Base-by-base conservation (phyloP, 2,113 vertebrate genomes). In the Eurystomus gularis region DNA sequence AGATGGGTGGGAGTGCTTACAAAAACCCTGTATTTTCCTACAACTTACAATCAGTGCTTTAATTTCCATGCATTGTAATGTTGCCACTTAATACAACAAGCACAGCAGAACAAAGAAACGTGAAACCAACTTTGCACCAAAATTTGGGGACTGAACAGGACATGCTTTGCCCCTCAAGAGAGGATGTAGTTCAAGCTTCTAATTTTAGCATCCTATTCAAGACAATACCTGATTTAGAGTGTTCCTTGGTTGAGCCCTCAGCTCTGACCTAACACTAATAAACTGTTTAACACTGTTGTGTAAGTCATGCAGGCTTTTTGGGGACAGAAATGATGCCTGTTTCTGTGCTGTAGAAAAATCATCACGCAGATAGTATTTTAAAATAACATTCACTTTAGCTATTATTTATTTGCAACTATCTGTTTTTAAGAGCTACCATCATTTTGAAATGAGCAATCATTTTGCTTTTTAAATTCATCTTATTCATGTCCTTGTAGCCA, bases 1-100 rank as follows among this genome's bases (percentile, higher is more conserved):
- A 97, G 88, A 95, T 91, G 94, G 95, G 95, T 96, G 92, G 96
- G 96, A 97, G 93, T 62, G 81, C 92, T 94, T 66, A 89, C 65
- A 94, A 93, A 96, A 95, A 13, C 26, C 81, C 76, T 92, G 77
- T 96, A 92, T 93, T 97, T 96, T 89, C 82, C 77, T 89, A 76
- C 88, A 89, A 93, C 81, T 96, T 62, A 91, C 77, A 96, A 95
- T 91, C 95, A 92, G 33, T 82, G 91, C 93, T 94, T 94, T 89
- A 40, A 91, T 82, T 94, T 91, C 88, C 73, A 69, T 4, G 46
- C 75, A 89, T 93, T 95, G 70, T 76, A 87, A 85, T 9, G 13
- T 46, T 94, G 72, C 86, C 81, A 94, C 83, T 94, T 95, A 84
- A 76, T 62, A 82, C 14, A 4, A 60, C 64, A 54, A 79, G 86